Evolutionary conservation across 2,113 vertebrate species (phyloP), one percentile per base, ranked within the genome.

Genomic region (Turdus rufiventris): DNA sequence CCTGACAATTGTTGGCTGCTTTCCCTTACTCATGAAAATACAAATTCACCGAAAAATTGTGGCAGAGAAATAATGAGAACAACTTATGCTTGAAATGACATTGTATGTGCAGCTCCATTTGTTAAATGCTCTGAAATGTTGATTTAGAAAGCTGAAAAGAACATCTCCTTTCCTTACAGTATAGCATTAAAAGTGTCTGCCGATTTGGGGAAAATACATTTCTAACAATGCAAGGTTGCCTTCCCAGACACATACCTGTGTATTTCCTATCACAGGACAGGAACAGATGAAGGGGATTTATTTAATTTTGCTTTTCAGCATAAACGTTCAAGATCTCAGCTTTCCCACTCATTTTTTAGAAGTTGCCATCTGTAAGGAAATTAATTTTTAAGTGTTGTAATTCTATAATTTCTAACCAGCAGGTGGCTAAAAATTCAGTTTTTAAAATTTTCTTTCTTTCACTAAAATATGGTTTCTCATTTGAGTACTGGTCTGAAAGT

Each of bases 351-450:
- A 77, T 85, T 93, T 96, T 74, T 87, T 96, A 94, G 88, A 94
- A 86, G 79, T 84, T 93, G 68, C 77, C 50, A 71, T 92, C 38
- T 72, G 42, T 75, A 84, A 89, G 84, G 74, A 45, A 88, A 80
- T 96, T 94, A 50, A 50, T 94, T 97, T 97, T 36, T 40, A 88
- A 92, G 47, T 83, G 65, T 91, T 79, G 31, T 82, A 68, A 92
- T 97, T 51, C 94, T 96, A 42, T 65, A 91, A 91, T 97, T 97
- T 97, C 77, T 93, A 78, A 25, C 25, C 85, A 91, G 29, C 63
- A 84, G 58, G 61, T 77, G n/a, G 51, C 38, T 85, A 87, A 74
- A 29, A 79, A 85, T 91, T 83, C 31, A 73, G 50, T 85, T 86
- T 43, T 85, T 48, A 57, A 34, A 78, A 48, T 84, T 91, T 85